Evolutionary conservation across 2,797 vertebrate genomes (phyloP).

Genomic region (Urophycis tenuis): DNA sequence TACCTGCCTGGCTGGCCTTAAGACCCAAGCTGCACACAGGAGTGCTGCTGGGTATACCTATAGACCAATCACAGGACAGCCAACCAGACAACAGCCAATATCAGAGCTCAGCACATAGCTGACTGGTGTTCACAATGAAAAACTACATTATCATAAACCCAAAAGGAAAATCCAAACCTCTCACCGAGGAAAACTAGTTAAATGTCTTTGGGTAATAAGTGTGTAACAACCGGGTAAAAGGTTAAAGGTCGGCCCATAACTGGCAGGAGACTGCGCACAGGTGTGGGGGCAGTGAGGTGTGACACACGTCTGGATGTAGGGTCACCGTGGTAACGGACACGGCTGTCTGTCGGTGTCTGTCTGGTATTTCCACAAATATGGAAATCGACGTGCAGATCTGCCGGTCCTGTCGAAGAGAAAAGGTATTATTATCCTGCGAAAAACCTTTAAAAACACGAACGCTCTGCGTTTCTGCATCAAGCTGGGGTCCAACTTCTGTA

Average conservation of each 20-base stretch:
- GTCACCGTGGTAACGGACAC: not conserved
- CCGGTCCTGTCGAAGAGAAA: too few species aligned
- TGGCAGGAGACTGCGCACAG: not conserved
- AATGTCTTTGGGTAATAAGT: too few species aligned
- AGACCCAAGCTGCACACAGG: not conserved
- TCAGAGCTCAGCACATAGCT: conserved; percentile 29
- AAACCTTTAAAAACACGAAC: not conserved
- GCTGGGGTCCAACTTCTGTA: not conserved
- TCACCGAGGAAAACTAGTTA: not conserved
- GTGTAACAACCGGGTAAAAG: not conserved
- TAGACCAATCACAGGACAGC: too few species aligned
- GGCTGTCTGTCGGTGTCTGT: not conserved
- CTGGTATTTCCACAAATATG: not conserved
- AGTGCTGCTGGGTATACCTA: conserved; percentile 26
- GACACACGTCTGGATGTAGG: not conserved
- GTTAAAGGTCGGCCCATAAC: not conserved
- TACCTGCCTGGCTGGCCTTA: not conserved
- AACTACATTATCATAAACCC: too few species aligned
- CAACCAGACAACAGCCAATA: conserved; percentile 45
- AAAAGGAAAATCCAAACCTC: not conserved
- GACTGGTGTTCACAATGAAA: conserved; percentile 38
- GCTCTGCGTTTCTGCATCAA: not conserved
- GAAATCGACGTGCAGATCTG: too few species aligned
- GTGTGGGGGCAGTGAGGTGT: not conserved
- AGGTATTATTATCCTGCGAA: too few species aligned